phyloP scores from a whole-genome alignment of 2,113 vertebrate species.

The Leucosticte australis region DNA sequence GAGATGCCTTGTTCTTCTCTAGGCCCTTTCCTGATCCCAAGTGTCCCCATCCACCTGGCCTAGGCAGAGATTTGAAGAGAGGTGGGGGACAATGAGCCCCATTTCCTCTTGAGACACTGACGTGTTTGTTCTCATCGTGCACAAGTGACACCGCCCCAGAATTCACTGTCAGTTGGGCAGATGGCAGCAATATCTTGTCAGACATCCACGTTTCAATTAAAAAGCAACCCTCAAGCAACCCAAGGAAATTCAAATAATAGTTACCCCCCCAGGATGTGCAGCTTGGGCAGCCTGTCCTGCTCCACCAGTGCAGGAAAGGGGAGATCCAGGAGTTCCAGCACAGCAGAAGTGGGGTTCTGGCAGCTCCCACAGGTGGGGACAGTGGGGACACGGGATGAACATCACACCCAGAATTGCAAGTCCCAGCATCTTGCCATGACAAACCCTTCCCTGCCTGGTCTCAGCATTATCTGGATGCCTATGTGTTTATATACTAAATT shows the following conservation, averaged over 20 bases:
- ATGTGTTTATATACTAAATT: not conserved
- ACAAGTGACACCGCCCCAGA: not conserved
- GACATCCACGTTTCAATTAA: not conserved
- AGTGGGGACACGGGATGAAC: not conserved
- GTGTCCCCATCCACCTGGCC: not conserved
- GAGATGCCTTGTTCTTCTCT: not conserved
- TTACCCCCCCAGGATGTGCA: not conserved
- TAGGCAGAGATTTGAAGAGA: not conserved
- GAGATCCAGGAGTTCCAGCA: not conserved
- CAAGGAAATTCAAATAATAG: not conserved
- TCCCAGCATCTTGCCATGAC: not conserved
- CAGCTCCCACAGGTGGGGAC: not conserved
- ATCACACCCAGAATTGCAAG: conserved; percentile 37
- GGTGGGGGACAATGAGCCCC: not conserved
- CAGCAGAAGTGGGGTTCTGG: not conserved
- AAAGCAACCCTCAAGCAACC: not conserved
- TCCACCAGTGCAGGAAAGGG: not conserved
- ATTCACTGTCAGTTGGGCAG: not conserved
- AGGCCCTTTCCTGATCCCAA: not conserved
- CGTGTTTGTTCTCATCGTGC: not conserved
- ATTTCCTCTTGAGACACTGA: not conserved
- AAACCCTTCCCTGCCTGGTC: not conserved
- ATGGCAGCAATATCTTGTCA: not conserved
- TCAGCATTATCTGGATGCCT: not conserved
- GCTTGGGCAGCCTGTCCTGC: not conserved